phyloP scores from a whole-genome alignment of 2,797 vertebrate species.

The Sparus aurata region DNA sequence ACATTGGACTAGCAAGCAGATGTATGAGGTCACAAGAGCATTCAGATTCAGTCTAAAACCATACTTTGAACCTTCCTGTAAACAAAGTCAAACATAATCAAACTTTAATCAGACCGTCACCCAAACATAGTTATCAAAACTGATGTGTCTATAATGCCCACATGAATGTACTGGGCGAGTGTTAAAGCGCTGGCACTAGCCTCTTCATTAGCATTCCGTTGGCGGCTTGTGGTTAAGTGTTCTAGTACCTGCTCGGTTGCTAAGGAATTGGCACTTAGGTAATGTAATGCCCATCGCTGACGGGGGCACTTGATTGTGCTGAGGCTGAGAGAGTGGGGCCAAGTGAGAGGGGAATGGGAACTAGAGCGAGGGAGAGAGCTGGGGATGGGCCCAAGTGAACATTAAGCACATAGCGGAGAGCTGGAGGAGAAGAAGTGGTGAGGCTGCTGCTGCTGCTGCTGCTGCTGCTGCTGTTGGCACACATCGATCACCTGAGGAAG shows the following conservation, averaged over 20 bases:
- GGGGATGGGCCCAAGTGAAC: constrained; percentile 63
- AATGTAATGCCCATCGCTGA: constrained; percentile 83
- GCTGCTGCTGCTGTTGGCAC: constrained; percentile 49
- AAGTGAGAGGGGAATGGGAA: constrained; percentile 72
- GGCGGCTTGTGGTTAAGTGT: constrained; percentile 57
- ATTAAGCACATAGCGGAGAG: constrained; percentile 62
- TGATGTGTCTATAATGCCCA: constrained; percentile 13
- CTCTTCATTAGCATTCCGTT: constrained; percentile 69
- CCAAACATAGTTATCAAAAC: neutral
- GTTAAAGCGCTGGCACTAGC: constrained; percentile 13
- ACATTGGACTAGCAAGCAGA: constrained; percentile 9
- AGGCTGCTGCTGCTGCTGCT: constrained; percentile 36
- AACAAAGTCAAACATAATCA: constrained; percentile 4
- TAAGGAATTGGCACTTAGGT: constrained; percentile 81
- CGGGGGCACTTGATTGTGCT: constrained; percentile 77
- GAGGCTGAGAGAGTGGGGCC: constrained; percentile 72
- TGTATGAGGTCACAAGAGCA: neutral
- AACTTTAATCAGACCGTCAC: neutral
- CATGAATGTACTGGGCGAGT: neutral
- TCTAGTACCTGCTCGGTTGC: constrained; percentile 75
- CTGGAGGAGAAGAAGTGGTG: constrained; percentile 45
- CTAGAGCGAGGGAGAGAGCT: constrained; percentile 49
- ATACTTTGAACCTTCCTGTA: constrained; percentile 17
- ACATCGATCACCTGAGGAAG: constrained; percentile 54
- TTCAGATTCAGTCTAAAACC: constrained; percentile 13